Base-by-base conservation (phyloP, 37 sponge, comb jelly and placozoan genomes). In the Agelas oroides region DNA sequence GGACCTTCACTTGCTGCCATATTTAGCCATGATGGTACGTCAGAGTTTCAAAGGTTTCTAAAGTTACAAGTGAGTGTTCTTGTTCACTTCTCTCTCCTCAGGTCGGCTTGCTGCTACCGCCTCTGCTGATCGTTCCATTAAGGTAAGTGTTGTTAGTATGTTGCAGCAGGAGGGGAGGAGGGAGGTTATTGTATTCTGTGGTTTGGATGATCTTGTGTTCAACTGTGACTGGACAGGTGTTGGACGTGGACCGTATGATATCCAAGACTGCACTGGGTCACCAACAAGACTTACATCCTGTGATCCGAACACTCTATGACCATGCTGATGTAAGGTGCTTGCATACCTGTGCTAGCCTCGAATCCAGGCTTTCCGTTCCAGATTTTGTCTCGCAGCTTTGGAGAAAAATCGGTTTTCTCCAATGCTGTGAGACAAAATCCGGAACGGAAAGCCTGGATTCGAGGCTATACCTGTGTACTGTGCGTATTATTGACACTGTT, bases 251-350 rank as follows among this genome's bases (percentile, higher is more conserved):
- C 11, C 86, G 91, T 15, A 90, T 94, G 91, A 83, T 90, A 31
- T 73, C 95, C 0, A 92, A 92, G 52, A 76, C 88, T 0, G 78
- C 88, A 23, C 59, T 80, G 23, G 75, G 76, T 18, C 83, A 85
- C 35, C 88, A 94, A 61, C 81, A 82, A 63, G 96, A 97, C 35
- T 40, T 71, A 65, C 87, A 95, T 41, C 98, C 98, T 15, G 91
- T 95, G 5, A 87, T 97, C n/a, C 36, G 98, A 34, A 97, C 95
- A 1, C 71, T 97, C 21, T 97, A 95, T 76, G 98, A 97, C 64
- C 95, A 97, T 60, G 11, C 65, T 19, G 88, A 87, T 68, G 93
- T 92, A 37, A 82, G 77, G 5, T 8, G 5, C 18, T n/a, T n/a
- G n/a, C n/a, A n/a, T n/a, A n/a, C n/a, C n/a, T n/a, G n/a, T 8